Percentiles rank a stretch among this genome's conserved stretches.
These are phyloP conservation scores for Choristoneura fumiferana DNA, from an alignment of 1,140 invertebrate genomes.

Conservation along the genomic window DNA sequence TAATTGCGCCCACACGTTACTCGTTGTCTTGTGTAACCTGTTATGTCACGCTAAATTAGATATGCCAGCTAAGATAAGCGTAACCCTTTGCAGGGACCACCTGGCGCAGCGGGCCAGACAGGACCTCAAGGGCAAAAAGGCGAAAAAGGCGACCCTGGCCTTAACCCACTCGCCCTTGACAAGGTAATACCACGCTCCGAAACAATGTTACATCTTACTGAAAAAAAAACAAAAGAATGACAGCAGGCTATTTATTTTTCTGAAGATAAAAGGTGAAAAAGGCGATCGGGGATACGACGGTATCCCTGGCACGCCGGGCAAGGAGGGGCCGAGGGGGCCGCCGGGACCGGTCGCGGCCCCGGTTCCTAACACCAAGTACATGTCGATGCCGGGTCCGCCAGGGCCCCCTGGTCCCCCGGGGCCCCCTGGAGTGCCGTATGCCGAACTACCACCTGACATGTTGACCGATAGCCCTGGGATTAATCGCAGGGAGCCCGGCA, in stretches of 20 bases:
- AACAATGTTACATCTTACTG: not conserved
- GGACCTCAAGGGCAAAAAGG: slow-evolving; percentile 83
- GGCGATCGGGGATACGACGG: slow-evolving; percentile 83
- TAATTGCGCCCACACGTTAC: too few species aligned
- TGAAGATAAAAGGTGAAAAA: slow-evolving; percentile 82
- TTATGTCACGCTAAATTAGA: too few species aligned
- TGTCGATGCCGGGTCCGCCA: slow-evolving; percentile 80
- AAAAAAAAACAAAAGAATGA: slow-evolving; percentile 18
- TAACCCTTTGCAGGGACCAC: slow-evolving; percentile 78
- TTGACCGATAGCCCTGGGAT: slow-evolving; percentile 64
- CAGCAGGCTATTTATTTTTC: slow-evolving; percentile 20
- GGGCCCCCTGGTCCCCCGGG: slow-evolving; percentile 87
- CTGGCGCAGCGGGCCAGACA: slow-evolving; percentile 82
- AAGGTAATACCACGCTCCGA: slow-evolving; percentile 46
- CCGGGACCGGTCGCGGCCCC: slow-evolving; percentile 76
- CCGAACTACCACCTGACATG: slow-evolving; percentile 49
- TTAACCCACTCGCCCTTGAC: slow-evolving; percentile 49
- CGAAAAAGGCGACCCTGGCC: slow-evolving; percentile 84
- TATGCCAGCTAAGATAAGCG: too few species aligned
- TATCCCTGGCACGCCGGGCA: slow-evolving; percentile 75
- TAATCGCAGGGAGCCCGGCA: slow-evolving; percentile 48
- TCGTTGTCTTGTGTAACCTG: too few species aligned
- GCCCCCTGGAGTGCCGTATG: slow-evolving; percentile 30
- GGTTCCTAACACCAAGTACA: slow-evolving; percentile 74
- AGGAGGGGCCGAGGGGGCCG: slow-evolving; percentile 81